These are phyloP conservation scores for Rutilus rutilus DNA, from an alignment of 2,113 vertebrate species.

Conservation along the genomic window DNA sequence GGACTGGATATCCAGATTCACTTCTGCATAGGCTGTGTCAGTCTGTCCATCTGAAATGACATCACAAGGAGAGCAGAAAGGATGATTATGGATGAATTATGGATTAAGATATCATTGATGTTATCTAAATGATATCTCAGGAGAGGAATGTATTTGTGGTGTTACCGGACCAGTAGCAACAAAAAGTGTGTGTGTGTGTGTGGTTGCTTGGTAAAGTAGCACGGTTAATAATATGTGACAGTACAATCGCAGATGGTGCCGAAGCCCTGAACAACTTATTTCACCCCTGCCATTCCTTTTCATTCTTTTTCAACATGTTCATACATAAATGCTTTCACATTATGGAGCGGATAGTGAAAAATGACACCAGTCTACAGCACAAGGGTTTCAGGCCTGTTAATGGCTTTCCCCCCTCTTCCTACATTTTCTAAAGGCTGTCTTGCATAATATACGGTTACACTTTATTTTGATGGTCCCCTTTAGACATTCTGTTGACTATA, in stretches of 20 bases:
- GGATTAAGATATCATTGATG: not conserved
- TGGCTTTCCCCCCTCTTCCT: not conserved
- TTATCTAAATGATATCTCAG: conserved; percentile 15
- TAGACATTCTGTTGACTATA: no score
- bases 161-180: not conserved
- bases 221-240: conserved; percentile 55
- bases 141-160: not conserved
- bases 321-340: conserved; percentile 12
- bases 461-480: no score
- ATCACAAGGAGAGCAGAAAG: not conserved
- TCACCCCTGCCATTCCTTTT: conserved; percentile 49
- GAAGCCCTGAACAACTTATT: conserved; percentile 52
- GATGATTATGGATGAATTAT: not conserved
- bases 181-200: conserved; percentile 13
- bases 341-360: conserved; percentile 26
- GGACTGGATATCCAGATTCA: not conserved
- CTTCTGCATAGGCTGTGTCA: not conserved
- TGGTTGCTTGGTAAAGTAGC: conserved; percentile 24
- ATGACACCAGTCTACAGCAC: conserved; percentile 12
- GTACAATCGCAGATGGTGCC: conserved; percentile 39
- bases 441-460: not conserved
- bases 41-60: not conserved
- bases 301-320: conserved; percentile 11
- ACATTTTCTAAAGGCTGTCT: not conserved
- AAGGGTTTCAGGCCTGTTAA: conserved; percentile 13